Evolutionary conservation across 2,113 vertebrate species (phyloP).

Genomic region (Peucedramus taeniatus): DNA sequence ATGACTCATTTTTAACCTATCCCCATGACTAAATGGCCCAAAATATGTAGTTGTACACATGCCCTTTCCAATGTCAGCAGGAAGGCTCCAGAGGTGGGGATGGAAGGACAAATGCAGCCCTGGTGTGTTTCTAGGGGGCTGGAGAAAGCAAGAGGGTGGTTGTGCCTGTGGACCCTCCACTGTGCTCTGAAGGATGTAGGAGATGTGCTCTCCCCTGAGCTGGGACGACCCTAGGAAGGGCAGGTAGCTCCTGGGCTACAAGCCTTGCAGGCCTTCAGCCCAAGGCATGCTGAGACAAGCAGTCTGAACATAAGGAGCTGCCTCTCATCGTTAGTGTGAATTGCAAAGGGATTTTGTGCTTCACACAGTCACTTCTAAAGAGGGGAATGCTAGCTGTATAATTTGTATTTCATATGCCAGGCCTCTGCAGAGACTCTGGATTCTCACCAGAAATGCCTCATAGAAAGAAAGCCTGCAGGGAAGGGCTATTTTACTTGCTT

Average conservation of each 20-base stretch:
- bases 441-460: constrained; percentile 47
- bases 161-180: neutral
- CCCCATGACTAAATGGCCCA: constrained; percentile 14
- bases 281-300: neutral
- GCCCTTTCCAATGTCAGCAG: neutral
- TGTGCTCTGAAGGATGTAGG: neutral
- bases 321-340: neutral
- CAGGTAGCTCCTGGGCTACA: neutral
- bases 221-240: neutral
- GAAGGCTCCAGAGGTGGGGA: neutral
- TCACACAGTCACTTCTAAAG: constrained; percentile 6
- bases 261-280: neutral
- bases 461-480: constrained; percentile 22
- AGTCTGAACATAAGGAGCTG: neutral
- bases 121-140: neutral
- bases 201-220: neutral
- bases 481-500: constrained; percentile 51
- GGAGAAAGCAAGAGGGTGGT: neutral
- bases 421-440: constrained; percentile 24
- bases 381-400: neutral
- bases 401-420: constrained; percentile 34
- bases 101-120: neutral
- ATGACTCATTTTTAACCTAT: constrained; percentile 44
- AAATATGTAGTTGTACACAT: neutral
- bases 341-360: constrained; percentile 16